A percentile compares a stretch with the other conserved stretches of the same genome.
These are phyloP conservation scores for Enhydra lutris DNA, from an alignment of 2,113 vertebrate genomes.

Conservation along the genomic window DNA sequence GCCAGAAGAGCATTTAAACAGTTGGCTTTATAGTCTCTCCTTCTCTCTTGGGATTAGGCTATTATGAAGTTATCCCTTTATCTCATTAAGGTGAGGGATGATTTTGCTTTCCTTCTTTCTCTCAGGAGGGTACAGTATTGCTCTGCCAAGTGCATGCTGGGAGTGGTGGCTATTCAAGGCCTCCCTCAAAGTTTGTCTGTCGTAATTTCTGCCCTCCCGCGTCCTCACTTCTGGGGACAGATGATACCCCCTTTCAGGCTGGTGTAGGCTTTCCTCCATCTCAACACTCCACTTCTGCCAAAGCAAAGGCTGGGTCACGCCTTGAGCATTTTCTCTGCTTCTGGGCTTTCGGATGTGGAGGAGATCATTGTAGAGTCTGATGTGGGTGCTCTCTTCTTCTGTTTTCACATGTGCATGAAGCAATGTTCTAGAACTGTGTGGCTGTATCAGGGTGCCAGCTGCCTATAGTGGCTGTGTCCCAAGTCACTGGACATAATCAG, in stretches of 20 bases:
- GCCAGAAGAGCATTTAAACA: conserved; percentile 57
- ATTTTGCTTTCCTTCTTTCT: conserved; percentile 41
- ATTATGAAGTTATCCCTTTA: conserved; percentile 46
- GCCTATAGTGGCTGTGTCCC: neutral
- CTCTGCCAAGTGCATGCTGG: neutral
- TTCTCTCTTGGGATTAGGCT: conserved; percentile 29
- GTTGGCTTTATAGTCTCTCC: conserved; percentile 9
- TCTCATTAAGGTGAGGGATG: conserved; percentile 41
- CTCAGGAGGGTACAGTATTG: neutral
- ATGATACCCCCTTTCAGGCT: neutral
- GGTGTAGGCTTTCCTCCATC: conserved; percentile 40
- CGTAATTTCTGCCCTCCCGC: neutral
- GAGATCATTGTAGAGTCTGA: neutral
- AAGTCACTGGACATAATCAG: neutral
- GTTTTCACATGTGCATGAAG: neutral
- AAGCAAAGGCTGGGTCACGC: neutral
- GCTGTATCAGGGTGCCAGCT: neutral
- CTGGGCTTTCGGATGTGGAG: neutral
- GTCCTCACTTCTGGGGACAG: conserved; percentile 6
- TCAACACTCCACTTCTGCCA: conserved; percentile 1
- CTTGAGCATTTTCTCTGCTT: neutral
- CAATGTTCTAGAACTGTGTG: neutral
- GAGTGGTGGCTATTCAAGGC: neutral
- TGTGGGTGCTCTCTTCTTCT: neutral
- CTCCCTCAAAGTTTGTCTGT: neutral